These are phyloP conservation scores for Aplocera efformata DNA, from an alignment of 2,888 invertebrate species.

Conservation along the genomic window DNA sequence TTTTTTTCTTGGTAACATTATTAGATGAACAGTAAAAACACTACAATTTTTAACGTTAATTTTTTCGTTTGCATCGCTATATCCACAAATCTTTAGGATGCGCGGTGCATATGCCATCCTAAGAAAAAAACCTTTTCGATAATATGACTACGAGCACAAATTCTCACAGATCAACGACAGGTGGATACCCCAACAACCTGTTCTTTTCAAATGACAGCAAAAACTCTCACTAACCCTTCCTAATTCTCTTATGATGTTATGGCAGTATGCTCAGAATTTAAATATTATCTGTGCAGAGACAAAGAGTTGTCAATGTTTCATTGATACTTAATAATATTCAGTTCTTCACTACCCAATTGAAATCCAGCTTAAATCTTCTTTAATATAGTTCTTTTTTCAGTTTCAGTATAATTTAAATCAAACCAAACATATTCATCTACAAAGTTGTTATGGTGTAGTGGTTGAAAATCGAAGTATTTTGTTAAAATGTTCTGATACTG, in stretches of 20 bases:
- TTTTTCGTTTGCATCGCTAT: not conserved
- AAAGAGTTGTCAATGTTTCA: no score
- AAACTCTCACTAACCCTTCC: conserved; percentile 67
- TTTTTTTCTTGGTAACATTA: no score
- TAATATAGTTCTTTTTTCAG: not conserved
- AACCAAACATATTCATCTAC: no score
- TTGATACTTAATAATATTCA: no score
- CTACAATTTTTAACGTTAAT: no score
- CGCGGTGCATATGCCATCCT: not conserved
- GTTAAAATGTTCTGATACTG: no score
- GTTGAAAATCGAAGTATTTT: no score
- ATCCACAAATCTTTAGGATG: not conserved
- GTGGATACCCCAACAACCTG: conserved; percentile 57
- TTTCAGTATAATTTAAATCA: no score
- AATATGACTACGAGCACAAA: conserved; percentile 10
- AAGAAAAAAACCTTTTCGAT: conserved; percentile 2
- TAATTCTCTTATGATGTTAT: conserved; percentile 29
- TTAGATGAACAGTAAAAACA: no score
- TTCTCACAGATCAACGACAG: conserved; percentile 49
- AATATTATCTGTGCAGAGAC: not conserved
- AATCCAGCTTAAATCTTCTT: conserved; percentile 14
- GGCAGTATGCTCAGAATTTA: conserved; percentile 15
- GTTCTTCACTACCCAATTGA: conserved; percentile 7
- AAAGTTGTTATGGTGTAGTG: no score
- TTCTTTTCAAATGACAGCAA: conserved; percentile 59